Evolutionary conservation across 2,888 invertebrate species (phyloP).

Genomic region (Stictocephala bisonia): DNA sequence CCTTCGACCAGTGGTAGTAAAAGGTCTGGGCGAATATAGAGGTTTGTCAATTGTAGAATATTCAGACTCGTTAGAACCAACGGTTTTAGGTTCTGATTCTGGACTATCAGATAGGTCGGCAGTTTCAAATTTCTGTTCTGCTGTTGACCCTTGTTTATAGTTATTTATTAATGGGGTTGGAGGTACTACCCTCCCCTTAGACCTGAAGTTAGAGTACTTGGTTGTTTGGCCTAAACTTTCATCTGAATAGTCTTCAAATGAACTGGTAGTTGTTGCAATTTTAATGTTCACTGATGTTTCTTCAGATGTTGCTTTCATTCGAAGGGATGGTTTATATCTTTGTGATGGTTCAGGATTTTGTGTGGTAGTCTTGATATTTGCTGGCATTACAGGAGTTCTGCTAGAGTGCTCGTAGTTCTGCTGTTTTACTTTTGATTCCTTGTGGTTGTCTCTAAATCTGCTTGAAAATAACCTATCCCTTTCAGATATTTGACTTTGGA

Average conservation of each 20-base stretch:
- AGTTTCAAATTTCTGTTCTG: not conserved
- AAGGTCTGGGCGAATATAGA: slow-evolving; percentile 5
- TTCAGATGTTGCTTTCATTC: not conserved
- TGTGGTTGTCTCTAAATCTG: slow-evolving; percentile 24
- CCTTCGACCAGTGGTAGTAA: not conserved
- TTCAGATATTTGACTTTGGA: not conserved
- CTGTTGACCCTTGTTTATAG: not conserved
- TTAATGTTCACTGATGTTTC: too few relatives aligned
- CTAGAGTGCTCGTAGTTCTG: slow-evolving; percentile 5
- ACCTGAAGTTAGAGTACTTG: slow-evolving; percentile 15
- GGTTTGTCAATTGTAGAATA: not conserved
- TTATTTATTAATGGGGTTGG: slow-evolving; percentile 19
- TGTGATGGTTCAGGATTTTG: slow-evolving; percentile 2
- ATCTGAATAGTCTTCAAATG: not conserved
- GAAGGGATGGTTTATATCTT: not conserved
- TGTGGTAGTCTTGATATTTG: not conserved
- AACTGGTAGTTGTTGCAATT: not conserved
- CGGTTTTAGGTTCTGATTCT: not conserved
- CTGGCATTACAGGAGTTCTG: slow-evolving; percentile 8
- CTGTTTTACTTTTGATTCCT: slow-evolving; percentile 12
- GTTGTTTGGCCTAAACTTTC: not conserved
- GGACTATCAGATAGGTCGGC: not conserved
- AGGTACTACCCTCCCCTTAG: slow-evolving; percentile 16
- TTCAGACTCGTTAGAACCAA: not conserved
- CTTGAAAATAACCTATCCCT: slow-evolving; percentile 34